Conservation (phyloP, 2,113 vertebrate genomes). For the human region GRCh38 chr12:2241001-2241500, state of each 20-base stretch:
- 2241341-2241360: background rate
- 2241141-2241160: background rate
- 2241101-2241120: background rate
- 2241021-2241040: background rate
- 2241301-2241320: background rate
- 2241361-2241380: background rate
- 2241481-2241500: background rate
- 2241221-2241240: background rate
- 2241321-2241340: background rate
- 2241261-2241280: background rate
- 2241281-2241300: background rate
- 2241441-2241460: background rate
- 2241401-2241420: background rate
- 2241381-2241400: background rate
- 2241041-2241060: background rate
- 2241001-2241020: background rate
- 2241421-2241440: background rate
- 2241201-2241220: background rate
- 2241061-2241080: background rate
- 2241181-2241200: background rate
- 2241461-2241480: slow-evolving; percentile 28
- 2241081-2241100: background rate
- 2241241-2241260: background rate
- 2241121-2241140: background rate
- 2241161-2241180: background rate